Base-by-base conservation (phyloP, 1,140 invertebrate genomes). In the Telenomus remus region DNA sequence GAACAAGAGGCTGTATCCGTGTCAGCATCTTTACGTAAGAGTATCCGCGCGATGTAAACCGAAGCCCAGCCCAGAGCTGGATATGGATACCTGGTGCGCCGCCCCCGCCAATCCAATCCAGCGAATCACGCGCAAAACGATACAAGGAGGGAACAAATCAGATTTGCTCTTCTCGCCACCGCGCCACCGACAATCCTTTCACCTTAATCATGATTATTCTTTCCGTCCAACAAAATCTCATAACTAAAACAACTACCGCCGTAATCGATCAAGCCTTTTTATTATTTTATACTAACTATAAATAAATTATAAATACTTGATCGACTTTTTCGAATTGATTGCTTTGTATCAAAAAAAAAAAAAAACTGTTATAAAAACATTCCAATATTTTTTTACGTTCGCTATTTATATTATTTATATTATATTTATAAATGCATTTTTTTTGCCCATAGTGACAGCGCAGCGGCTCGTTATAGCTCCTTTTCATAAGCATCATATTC, bases 71-170 rank as follows among this genome's bases (percentile, higher is more conserved):
- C 84, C 85, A 86, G 54, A 83, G 78, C 81, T 83, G 81, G 83
- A 84, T 82, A 82, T 82, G 82, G 80, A 84, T 83, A 86, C 85
- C 85, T 86, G 81, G 56, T 43, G 84, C 63, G 64, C 82, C 86
- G 86, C 86, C 86, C 85, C 82, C 86, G 80, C 84, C 86, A 86
- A 86, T 86, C 76, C 72, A 79, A 79, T 81, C 53, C 80, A 76
- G 80, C 84, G 85, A 85, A 84, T 85, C 82, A 82, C 56, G 35
- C 71, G 78, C 79, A 79, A 82, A 86, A 83, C 78, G 74, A 64
- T 78, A 79, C 74, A 76, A 80, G 84, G 84, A 83, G 81, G 81
- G 81, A 80, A 82, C 84, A 82, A 86, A 86, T 87, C 85, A 82
- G 84, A 54, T 35, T 66, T 57, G 43, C 39, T 71, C 65, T 55